phyloP scores from a whole-genome alignment of 2,113 vertebrate species.

The Turdus rufiventris region DNA sequence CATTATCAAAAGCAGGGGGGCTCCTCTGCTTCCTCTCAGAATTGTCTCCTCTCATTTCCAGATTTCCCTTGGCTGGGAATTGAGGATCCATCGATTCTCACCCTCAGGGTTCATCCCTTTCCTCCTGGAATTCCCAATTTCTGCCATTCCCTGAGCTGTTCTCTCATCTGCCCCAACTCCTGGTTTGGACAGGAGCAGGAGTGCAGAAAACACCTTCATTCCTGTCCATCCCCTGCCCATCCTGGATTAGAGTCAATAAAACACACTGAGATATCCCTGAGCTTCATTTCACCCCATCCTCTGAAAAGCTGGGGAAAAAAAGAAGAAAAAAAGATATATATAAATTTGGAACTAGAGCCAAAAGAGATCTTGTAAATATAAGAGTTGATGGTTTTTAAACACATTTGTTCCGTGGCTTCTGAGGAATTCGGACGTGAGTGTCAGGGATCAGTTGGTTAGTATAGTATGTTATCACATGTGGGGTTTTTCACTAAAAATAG shows the following conservation, averaged over 20 bases:
- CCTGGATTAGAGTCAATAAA: background rate
- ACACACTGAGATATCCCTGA: background rate
- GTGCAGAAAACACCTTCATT: background rate
- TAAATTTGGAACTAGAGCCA: background rate
- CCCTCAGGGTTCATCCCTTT: background rate
- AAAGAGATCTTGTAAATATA: background rate
- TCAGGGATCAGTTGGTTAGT: background rate
- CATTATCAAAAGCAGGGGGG: background rate
- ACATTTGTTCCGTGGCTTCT: background rate
- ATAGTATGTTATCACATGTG: slow-evolving; percentile 31
- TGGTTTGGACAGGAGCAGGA: background rate
- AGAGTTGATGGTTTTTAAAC: background rate
- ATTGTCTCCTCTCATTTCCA: background rate
- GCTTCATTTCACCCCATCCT: background rate
- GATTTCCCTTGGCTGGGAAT: background rate
- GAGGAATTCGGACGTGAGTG: background rate
- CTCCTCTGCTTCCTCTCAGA: background rate
- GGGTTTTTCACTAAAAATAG: background rate
- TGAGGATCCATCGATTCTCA: background rate
- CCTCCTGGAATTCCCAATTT: background rate
- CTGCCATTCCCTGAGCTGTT: background rate
- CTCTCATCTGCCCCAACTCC: background rate
- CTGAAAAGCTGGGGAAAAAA: background rate
- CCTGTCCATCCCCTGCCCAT: background rate
- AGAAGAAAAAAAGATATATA: too few species aligned